Evolutionary conservation across 2,113 vertebrate genomes (phyloP).

Genomic region (zebrafish (Danio rerio)): DNA sequence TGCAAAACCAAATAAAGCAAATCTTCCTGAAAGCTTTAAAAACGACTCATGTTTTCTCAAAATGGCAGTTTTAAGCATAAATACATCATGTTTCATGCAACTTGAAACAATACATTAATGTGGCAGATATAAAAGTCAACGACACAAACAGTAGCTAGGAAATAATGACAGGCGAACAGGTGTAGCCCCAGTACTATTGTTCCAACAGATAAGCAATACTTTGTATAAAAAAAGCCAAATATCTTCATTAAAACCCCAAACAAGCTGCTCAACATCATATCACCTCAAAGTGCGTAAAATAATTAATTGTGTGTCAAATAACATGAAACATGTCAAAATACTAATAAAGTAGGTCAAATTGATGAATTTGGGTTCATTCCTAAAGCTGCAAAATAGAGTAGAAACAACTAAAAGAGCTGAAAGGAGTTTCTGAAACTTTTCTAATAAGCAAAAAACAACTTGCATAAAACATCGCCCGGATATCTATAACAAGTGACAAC

Average conservation of each 20-base stretch:
- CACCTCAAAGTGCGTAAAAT: background rate
- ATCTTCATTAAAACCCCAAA: background rate
- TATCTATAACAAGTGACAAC: conserved; percentile 20
- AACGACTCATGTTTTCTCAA: conserved; percentile 36
- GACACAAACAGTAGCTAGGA: background rate
- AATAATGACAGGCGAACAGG: background rate
- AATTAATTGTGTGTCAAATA: background rate
- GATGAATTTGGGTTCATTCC: background rate
- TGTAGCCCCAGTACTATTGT: conserved; percentile 11
- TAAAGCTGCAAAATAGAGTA: background rate
- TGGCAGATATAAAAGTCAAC: background rate
- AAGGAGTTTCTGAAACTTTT: conserved; percentile 46
- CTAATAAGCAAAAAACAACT: background rate
- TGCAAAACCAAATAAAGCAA: conserved; percentile 47
- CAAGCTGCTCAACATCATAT: background rate
- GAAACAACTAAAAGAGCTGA: conserved; percentile 31
- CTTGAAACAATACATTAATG: background rate
- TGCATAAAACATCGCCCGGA: background rate
- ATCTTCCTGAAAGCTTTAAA: conserved; percentile 34
- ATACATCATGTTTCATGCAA: background rate
- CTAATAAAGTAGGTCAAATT: background rate
- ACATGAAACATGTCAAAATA: background rate
- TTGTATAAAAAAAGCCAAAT: background rate
- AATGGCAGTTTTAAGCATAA: background rate
- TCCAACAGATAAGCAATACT: background rate